phyloP scores from a whole-genome alignment of 1,140 invertebrate genomes.

The Armadillidium nasatum region DNA sequence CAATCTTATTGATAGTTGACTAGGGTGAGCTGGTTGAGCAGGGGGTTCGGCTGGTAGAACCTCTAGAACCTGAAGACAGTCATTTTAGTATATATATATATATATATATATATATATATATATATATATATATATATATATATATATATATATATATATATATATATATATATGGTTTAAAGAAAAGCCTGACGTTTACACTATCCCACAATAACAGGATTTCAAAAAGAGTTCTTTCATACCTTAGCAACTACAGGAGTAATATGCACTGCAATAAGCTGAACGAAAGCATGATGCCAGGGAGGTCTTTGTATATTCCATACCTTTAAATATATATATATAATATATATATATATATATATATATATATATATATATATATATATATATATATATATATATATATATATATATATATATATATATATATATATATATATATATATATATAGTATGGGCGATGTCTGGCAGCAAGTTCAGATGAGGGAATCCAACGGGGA shows the following conservation, averaged over 20 bases:
- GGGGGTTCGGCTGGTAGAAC: constrained; percentile 33
- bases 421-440: too few relatives aligned
- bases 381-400: too few relatives aligned
- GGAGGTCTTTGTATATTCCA: constrained; percentile 70
- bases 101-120: too few relatives aligned
- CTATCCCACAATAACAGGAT: too few relatives aligned
- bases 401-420: too few relatives aligned
- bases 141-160: constrained; percentile 15
- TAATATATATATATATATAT: not conserved
- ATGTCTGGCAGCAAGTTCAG: too few relatives aligned
- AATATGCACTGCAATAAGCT: constrained; percentile 58
- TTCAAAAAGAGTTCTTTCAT: constrained; percentile 55
- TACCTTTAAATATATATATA: too few relatives aligned
- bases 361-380: not conserved
- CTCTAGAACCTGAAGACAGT: constrained; percentile 27
- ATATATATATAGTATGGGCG: too few relatives aligned
- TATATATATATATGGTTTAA: not conserved
- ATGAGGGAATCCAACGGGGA: too few relatives aligned
- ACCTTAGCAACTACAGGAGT: constrained; percentile 61
- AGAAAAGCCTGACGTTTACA: not conserved
- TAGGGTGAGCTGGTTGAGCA: constrained; percentile 40
- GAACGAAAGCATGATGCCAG: constrained; percentile 65
- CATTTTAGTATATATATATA: too few relatives aligned
- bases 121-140: not conserved
- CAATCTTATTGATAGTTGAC: constrained; percentile 37